Percentiles rank a stretch among this genome's conserved stretches.
These are phyloP conservation scores for Patella ulyssiponensis DNA, from an alignment of 2,888 invertebrate genomes.

Conservation along the genomic window DNA sequence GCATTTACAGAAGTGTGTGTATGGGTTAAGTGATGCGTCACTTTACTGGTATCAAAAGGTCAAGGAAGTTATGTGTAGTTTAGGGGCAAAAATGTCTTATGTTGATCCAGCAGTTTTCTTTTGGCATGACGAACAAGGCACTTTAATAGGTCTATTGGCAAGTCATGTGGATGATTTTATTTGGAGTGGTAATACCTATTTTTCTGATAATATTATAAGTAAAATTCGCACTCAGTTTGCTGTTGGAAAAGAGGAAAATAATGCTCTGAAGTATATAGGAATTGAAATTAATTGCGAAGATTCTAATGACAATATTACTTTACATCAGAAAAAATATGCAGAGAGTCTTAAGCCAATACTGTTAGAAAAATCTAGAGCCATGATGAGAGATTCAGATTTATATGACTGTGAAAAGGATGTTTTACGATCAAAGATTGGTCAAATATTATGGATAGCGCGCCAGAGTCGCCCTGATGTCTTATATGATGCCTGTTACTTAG, in stretches of 20 bases:
- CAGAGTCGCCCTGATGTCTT: not conserved
- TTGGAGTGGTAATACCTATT: conserved; percentile 19
- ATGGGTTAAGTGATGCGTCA: not conserved
- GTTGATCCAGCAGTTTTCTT: conserved; percentile 17
- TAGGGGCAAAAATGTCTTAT: not conserved
- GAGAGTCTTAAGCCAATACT: conserved; percentile 3
- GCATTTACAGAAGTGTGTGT: not conserved
- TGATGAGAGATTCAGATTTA: not conserved
- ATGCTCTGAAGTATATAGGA: conserved; percentile 21
- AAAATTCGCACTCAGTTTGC: conserved; percentile 14
- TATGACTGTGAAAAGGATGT: conserved; percentile 1
- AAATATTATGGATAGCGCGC: conserved; percentile 14
- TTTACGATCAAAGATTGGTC: conserved; percentile 12
- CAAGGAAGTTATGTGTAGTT: not conserved
- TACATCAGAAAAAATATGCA: not conserved
- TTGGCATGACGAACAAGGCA: not conserved
- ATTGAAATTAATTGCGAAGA: conserved; percentile 13
- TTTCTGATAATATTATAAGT: conserved; percentile 18
- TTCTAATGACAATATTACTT: not conserved
- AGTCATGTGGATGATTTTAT: conserved; percentile 29
- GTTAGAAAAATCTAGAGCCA: not conserved
- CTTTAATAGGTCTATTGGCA: conserved; percentile 19
- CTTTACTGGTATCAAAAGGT: not conserved
- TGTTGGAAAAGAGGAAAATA: conserved; percentile 21
- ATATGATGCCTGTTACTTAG: conserved; percentile 1